Conservation (phyloP, 2,888 invertebrate genomes). For the Keiferia lycopersicella region DNA sequence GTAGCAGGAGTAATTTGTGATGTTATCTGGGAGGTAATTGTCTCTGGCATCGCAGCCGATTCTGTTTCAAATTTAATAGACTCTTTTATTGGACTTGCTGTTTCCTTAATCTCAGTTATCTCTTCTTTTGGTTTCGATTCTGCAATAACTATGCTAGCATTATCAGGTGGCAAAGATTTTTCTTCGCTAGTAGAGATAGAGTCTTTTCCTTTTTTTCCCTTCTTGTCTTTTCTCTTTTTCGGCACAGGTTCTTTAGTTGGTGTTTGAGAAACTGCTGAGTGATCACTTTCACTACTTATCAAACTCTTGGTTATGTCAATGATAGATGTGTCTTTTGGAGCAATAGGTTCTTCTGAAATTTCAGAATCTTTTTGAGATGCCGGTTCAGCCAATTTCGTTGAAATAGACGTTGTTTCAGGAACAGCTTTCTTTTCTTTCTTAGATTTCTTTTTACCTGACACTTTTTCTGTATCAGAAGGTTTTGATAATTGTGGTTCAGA, state of each 20-base stretch:
- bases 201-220: slow-evolving; percentile 20
- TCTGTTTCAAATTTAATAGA: background rate
- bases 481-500: background rate
- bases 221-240: slow-evolving; percentile 29
- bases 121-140: background rate
- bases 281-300: slow-evolving; percentile 31
- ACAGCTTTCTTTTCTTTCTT: slow-evolving; percentile 11
- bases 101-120: background rate
- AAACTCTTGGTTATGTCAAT: slow-evolving; percentile 30
- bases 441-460: slow-evolving; percentile 5
- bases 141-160: background rate
- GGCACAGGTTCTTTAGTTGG: slow-evolving; percentile 35
- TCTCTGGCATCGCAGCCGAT: background rate
- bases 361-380: background rate
- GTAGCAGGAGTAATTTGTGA: background rate
- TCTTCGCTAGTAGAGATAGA: slow-evolving; percentile 14
- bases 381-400: background rate
- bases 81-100: background rate
- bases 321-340: slow-evolving; percentile 21
- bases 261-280: slow-evolving; percentile 21
- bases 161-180: background rate
- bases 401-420: background rate
- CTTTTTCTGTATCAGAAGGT: background rate
- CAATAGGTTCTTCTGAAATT: background rate
- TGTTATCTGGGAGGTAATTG: background rate